Conservation (phyloP, 1,140 invertebrate species). For the Whitmania pigra region DNA sequence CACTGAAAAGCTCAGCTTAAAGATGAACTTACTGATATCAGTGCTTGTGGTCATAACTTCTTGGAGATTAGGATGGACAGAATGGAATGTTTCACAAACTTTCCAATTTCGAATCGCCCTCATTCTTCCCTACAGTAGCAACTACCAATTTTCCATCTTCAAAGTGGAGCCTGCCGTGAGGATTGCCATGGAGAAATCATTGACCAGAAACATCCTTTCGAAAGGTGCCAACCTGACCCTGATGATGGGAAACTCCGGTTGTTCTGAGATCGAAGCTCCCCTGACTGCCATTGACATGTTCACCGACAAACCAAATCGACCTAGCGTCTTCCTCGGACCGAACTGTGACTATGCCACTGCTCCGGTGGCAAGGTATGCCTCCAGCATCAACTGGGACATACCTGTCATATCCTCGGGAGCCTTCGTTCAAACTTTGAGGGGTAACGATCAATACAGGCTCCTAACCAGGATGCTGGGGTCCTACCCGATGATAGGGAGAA, state of each 20-base stretch:
- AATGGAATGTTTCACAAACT: not conserved
- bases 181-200: not conserved
- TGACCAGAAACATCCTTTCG: not conserved
- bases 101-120: not conserved
- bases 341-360: not conserved
- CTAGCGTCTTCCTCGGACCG: not conserved
- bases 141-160: conserved; percentile 5
- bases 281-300: not conserved
- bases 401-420: not conserved
- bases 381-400: not conserved
- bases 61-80: no score
- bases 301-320: not conserved
- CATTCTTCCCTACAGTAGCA: not conserved
- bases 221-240: not conserved
- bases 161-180: not conserved
- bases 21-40: no score
- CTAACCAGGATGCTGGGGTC: not conserved
- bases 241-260: not conserved
- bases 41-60: no score
- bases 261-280: not conserved
- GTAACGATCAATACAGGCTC: not conserved
- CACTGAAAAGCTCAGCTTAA: no score
- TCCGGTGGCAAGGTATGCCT: not conserved
- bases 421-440: not conserved
- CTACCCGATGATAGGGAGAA: not conserved